Evolutionary conservation across 1,140 invertebrate species (phyloP).

Genomic region (Lordiphosa collinella): DNA sequence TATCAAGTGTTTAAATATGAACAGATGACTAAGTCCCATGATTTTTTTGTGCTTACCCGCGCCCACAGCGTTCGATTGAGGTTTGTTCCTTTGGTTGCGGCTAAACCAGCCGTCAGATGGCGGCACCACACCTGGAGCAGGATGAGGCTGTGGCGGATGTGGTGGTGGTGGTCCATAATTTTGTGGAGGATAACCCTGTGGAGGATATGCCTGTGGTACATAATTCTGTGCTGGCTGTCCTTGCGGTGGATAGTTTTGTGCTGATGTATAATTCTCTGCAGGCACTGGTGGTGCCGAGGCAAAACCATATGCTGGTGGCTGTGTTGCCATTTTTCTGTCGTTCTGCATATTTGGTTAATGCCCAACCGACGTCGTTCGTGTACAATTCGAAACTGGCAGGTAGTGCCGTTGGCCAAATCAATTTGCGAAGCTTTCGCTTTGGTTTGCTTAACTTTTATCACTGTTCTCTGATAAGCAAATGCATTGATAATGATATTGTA

Average conservation of each 20-base stretch:
- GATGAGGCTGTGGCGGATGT: background rate
- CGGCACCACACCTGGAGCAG: conserved; percentile 7
- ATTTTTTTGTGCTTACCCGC: conserved; percentile 27
- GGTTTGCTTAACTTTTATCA: background rate
- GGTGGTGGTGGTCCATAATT: conserved; percentile 20
- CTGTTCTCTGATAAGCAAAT: too few species aligned
- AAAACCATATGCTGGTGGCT: conserved; percentile 12
- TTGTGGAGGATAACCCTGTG: conserved; percentile 14
- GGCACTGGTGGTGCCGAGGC: conserved; percentile 8
- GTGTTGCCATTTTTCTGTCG: conserved; percentile 22
- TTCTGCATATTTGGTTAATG: conserved; percentile 12
- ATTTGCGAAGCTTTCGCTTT: conserved; percentile 10
- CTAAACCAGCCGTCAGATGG: conserved; percentile 30
- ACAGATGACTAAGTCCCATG: conserved; percentile 4
- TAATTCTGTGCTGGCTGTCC: conserved; percentile 16
- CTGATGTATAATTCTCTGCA: conserved; percentile 3
- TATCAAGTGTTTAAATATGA: too few species aligned
- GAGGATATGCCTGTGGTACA: background rate
- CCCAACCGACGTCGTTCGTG: conserved; percentile 1
- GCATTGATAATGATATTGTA: too few species aligned
- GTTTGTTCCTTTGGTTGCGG: conserved; percentile 37
- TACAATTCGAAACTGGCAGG: conserved; percentile 10
- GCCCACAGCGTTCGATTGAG: conserved; percentile 35
- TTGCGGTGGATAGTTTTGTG: background rate
- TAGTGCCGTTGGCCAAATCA: background rate